These are phyloP conservation scores for Hesperophylax magnus DNA, from an alignment of 1,140 invertebrate genomes.

Conservation along the genomic window DNA sequence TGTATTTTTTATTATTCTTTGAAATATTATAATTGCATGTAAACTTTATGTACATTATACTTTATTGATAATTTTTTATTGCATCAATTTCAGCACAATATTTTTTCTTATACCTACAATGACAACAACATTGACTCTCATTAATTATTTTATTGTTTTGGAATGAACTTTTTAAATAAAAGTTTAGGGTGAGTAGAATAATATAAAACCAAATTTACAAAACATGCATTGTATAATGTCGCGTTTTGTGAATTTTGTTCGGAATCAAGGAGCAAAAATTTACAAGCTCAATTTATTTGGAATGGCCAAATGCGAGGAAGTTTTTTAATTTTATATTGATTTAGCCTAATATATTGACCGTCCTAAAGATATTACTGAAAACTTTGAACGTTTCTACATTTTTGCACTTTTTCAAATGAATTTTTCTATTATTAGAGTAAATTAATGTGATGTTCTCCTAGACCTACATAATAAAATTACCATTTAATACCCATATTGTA, in stretches of 20 bases:
- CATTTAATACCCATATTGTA: neutral
- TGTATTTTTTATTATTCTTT: neutral
- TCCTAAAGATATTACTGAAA: slow-evolving; percentile 46
- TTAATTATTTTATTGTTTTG: no score
- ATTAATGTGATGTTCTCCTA: slow-evolving; percentile 28
- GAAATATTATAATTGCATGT: neutral
- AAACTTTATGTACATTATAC: no score
- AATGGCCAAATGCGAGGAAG: neutral
- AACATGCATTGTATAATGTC: no score
- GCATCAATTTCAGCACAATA: no score
- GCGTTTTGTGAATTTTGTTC: neutral
- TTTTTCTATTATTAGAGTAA: slow-evolving; percentile 42
- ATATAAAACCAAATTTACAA: no score
- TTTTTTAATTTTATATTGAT: slow-evolving; percentile 42
- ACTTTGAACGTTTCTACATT: slow-evolving; percentile 54
- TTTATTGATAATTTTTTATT: no score
- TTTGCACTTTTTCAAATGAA: slow-evolving; percentile 57
- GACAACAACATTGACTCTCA: no score
- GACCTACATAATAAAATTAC: neutral
- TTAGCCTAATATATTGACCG: slow-evolving; percentile 52
- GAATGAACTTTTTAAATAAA: no score
- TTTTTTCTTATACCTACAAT: no score
- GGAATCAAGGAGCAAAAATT: neutral
- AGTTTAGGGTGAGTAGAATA: no score
- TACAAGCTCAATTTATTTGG: slow-evolving; percentile 15